phyloP scores from a whole-genome alignment of 2,797 vertebrate species.

The Balearica regulorum region DNA sequence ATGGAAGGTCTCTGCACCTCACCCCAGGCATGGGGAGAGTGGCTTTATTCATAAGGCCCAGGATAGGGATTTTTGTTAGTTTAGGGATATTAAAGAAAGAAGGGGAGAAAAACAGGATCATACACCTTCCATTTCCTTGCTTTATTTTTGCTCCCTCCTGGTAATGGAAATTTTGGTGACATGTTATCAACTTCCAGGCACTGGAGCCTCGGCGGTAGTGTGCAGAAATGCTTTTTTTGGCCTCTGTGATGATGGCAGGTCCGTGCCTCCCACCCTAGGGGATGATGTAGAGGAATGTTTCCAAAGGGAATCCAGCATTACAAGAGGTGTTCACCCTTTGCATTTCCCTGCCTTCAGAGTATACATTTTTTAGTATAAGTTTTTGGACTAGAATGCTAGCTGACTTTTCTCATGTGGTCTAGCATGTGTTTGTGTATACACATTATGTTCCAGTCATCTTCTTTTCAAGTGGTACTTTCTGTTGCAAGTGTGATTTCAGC shows the following conservation, averaged over 20 bases:
- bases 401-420: constrained; percentile 22
- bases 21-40: background rate
- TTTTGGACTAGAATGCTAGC: background rate
- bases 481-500: background rate
- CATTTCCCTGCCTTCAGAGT: constrained; percentile 3
- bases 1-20: background rate
- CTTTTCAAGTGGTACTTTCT: constrained; percentile 7
- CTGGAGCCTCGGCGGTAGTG: background rate
- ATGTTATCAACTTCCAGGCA: background rate
- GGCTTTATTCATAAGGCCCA: background rate
- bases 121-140: background rate
- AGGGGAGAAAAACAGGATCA: background rate
- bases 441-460: background rate
- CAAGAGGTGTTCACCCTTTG: background rate
- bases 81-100: background rate
- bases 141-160: background rate
- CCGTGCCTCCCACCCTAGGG: background rate
- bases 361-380: background rate
- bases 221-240: background rate
- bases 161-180: background rate
- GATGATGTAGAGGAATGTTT: background rate
- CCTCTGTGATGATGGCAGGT: background rate
- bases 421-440: background rate
- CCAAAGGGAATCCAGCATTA: background rate
- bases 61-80: background rate